A percentile compares a stretch with the other conserved stretches of the same genome.
phyloP scores from a whole-genome alignment of 1,140 invertebrate genomes.

The Leptinotarsa lineolata region DNA sequence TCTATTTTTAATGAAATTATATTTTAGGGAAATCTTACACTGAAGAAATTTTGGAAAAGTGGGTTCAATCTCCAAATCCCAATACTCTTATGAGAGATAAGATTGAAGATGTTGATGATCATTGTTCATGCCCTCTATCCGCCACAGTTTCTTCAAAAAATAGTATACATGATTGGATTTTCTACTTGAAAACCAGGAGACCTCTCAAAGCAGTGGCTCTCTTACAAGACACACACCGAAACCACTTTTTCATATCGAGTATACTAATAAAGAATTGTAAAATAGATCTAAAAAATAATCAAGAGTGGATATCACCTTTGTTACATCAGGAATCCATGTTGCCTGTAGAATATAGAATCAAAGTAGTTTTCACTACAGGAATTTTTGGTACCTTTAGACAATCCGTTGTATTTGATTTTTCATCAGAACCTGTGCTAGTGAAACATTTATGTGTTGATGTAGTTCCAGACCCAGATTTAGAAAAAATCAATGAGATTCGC shows the following conservation, averaged over 20 bases:
- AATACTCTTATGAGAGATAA: constrained; percentile 64
- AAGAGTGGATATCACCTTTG: constrained; percentile 62
- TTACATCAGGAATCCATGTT: constrained; percentile 36
- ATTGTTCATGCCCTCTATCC: constrained; percentile 65
- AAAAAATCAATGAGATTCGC: constrained; percentile 70
- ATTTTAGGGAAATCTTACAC: constrained; percentile 55
- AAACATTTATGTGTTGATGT: constrained; percentile 80
- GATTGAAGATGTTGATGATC: constrained; percentile 65
- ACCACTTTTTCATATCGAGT: constrained; percentile 66
- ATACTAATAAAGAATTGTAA: constrained; percentile 48
- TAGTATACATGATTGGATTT: constrained; percentile 70
- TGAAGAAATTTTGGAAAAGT: constrained; percentile 70
- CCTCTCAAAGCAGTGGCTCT: constrained; percentile 68
- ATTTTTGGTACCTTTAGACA: constrained; percentile 84
- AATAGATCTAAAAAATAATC: constrained; percentile 58
- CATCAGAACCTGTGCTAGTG: constrained; percentile 70
- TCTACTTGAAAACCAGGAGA: constrained; percentile 62
- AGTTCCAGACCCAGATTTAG: constrained; percentile 69
- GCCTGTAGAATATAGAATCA: constrained; percentile 63
- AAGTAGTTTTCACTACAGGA: constrained; percentile 71
- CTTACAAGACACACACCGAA: constrained; percentile 71
- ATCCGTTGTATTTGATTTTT: constrained; percentile 79
- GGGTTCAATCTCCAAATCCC: constrained; percentile 63
- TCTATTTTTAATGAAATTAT: neutral
- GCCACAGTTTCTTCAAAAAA: constrained; percentile 70